Evolutionary conservation across 2,888 invertebrate species (phyloP).

Genomic region (Tethea ocularis): DNA sequence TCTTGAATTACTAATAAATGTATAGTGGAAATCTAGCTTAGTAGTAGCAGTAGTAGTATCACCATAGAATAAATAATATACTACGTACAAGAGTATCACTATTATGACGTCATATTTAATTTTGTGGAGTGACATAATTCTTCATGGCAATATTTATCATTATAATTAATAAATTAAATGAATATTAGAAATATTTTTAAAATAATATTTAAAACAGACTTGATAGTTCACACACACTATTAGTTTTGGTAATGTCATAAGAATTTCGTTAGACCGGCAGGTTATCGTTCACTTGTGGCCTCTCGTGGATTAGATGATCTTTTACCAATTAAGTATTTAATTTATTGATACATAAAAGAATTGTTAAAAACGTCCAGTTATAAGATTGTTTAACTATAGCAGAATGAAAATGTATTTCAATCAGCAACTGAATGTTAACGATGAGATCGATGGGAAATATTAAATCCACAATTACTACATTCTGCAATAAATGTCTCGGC

Average conservation of each 20-base stretch:
- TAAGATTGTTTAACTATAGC: background rate
- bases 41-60: too few species aligned
- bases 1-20: too few species aligned
- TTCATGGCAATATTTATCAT: too few species aligned
- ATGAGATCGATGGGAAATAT: conserved; percentile 7
- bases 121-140: too few species aligned
- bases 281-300: conserved; percentile 47
- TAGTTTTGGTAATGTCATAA: conserved; percentile 42
- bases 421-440: background rate
- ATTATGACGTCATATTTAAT: too few species aligned
- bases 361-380: conserved; percentile 11
- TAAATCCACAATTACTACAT: conserved; percentile 19
- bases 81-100: too few species aligned
- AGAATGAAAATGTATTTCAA: background rate
- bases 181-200: too few species aligned
- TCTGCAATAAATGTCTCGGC: conserved; percentile 34
- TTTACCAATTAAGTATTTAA: conserved; percentile 35
- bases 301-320: conserved; percentile 36
- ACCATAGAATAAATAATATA: too few species aligned
- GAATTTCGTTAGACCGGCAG: conserved; percentile 40
- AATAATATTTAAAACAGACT: conserved; percentile 20
- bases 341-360: conserved; percentile 12
- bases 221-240: conserved; percentile 37
- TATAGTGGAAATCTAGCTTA: too few species aligned
- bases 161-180: too few species aligned